Evolutionary conservation across 2,888 invertebrate genomes (phyloP).

Genomic region (Frankliniella fusca): DNA sequence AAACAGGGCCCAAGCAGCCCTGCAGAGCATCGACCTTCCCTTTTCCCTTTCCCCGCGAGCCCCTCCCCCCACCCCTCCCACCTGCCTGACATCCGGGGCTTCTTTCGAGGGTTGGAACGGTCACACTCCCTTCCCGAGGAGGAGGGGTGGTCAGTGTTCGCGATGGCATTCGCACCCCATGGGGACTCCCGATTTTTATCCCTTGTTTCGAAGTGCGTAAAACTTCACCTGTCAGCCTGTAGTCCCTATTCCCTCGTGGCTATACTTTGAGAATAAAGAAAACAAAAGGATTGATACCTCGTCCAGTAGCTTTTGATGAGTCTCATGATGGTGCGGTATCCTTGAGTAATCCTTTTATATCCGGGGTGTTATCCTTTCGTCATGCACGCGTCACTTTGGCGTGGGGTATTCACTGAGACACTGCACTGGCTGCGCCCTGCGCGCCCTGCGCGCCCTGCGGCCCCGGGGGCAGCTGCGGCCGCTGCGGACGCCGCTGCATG

Average conservation of each 20-base stretch:
- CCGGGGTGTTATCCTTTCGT: background rate
- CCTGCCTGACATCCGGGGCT: background rate
- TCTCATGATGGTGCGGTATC: constrained; percentile 1
- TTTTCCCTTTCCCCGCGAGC: too few species aligned
- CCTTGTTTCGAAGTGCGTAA: too few species aligned
- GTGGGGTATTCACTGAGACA: background rate
- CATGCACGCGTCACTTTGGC: background rate
- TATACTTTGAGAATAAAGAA: background rate
- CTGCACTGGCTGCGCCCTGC: background rate
- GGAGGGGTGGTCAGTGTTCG: too few species aligned
- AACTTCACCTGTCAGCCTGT: too few species aligned
- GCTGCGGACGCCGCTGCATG: background rate
- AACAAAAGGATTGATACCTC: background rate
- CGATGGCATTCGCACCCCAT: too few species aligned
- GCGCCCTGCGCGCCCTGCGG: too few species aligned
- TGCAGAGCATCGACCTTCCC: background rate
- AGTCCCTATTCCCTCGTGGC: too few species aligned
- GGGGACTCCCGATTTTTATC: too few species aligned
- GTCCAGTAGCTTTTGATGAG: constrained; percentile 8
- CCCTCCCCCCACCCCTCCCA: background rate
- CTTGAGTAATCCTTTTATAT: background rate
- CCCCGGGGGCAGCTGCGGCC: background rate
- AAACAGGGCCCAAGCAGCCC: background rate
- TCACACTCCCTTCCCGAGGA: too few species aligned
- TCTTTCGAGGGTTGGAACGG: background rate